Percentiles rank a stretch among this genome's conserved stretches.
Evolutionary conservation across 2,797 vertebrate species (phyloP).

Genomic region (Anomalospiza imberbis): DNA sequence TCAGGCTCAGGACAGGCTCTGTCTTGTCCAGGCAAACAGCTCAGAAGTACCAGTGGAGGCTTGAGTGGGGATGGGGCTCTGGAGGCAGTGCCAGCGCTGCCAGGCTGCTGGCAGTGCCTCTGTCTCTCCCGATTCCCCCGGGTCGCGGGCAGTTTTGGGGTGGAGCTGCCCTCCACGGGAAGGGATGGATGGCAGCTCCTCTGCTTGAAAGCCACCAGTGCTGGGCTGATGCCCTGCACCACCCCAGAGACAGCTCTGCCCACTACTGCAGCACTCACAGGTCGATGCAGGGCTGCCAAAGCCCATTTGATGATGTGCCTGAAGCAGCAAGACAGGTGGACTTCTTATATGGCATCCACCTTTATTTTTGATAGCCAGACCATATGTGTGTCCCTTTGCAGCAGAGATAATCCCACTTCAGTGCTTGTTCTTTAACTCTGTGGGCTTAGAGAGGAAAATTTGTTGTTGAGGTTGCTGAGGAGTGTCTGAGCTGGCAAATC

Average conservation of each 20-base stretch:
- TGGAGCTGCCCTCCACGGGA: neutral
- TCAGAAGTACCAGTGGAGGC: neutral
- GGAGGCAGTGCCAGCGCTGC: neutral
- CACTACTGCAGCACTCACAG: rapidly evolving
- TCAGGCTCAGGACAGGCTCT: neutral
- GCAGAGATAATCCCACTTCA: neutral
- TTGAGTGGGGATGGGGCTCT: neutral
- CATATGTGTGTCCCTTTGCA: neutral
- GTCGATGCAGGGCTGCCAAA: neutral
- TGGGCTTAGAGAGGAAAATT: neutral
- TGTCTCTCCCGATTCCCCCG: neutral
- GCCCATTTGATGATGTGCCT: rapidly evolving
- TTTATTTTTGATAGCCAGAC: neutral
- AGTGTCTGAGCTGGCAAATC: neutral
- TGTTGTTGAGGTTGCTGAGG: neutral
- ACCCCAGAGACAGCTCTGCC: neutral
- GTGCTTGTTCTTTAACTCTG: neutral
- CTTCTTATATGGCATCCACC: neutral
- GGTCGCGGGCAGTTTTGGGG: neutral
- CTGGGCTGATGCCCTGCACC: neutral
- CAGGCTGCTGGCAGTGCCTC: neutral
- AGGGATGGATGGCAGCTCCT: neutral
- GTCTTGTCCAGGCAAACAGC: constrained; percentile 2
- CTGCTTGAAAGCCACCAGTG: neutral
- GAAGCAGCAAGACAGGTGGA: neutral